Evolutionary conservation across 2,888 invertebrate species (phyloP).

Genomic region (Mythimna lalbum): DNA sequence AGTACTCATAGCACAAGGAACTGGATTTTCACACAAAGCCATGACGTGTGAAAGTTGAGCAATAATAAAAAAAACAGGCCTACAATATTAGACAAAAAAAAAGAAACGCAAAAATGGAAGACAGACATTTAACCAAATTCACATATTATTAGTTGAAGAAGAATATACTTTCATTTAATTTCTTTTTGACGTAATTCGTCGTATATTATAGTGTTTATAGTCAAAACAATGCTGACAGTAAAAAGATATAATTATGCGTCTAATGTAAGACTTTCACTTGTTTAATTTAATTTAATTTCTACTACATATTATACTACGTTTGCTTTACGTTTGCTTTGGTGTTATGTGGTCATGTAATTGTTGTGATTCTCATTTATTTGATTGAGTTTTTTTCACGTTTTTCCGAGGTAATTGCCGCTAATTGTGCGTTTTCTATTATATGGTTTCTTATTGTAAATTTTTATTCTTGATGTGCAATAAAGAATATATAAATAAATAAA

Average conservation of each 20-base stretch:
- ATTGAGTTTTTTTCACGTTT: neutral
- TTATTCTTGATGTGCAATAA: too few relatives aligned
- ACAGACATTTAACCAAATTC: neutral
- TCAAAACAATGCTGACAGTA: conserved; percentile 50
- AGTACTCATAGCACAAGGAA: too few relatives aligned
- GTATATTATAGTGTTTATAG: conserved; percentile 10
- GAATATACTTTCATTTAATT: conserved; percentile 49
- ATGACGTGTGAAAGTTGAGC: too few relatives aligned
- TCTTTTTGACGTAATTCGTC: conserved; percentile 30
- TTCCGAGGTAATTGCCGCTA: too few relatives aligned
- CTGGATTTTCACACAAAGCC: too few relatives aligned
- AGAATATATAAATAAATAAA: too few relatives aligned
- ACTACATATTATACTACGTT: conserved; percentile 1
- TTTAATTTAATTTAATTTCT: conserved; percentile 34
- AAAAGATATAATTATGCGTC: conserved; percentile 45
- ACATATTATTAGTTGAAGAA: neutral
- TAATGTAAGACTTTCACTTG: conserved; percentile 56
- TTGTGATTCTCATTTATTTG: conserved; percentile 15
- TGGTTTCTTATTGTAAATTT: too few relatives aligned
- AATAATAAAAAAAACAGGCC: too few relatives aligned
- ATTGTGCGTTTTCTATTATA: too few relatives aligned
- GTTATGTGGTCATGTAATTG: neutral
- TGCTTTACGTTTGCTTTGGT: neutral
- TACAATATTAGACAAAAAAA: neutral
- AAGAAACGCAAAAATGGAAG: neutral